Conservation (phyloP, 2,888 invertebrate genomes). For the Lacanobia wlatinum region DNA sequence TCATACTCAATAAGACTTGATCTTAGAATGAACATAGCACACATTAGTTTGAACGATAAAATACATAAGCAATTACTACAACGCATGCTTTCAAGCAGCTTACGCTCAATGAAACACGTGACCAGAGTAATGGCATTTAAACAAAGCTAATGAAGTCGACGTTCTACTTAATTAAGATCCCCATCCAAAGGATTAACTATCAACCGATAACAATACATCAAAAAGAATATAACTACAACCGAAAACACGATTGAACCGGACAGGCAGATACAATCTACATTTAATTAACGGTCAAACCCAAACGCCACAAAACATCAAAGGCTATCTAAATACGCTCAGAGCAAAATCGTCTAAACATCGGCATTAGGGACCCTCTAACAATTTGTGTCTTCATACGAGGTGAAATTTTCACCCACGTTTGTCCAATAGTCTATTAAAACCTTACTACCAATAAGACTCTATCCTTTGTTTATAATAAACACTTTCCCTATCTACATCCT, state of each 20-base stretch:
- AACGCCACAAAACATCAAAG: slow-evolving; percentile 88
- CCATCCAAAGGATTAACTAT: slow-evolving; percentile 53
- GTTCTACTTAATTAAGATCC: slow-evolving; percentile 44
- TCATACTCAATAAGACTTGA: not conserved
- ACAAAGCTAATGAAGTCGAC: slow-evolving; percentile 44
- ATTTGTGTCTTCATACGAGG: slow-evolving; percentile 81
- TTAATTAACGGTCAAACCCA: slow-evolving; percentile 86
- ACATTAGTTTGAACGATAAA: not conserved
- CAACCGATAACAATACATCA: slow-evolving; percentile 70
- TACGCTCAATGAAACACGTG: slow-evolving; percentile 15
- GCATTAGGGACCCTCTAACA: slow-evolving; percentile 77
- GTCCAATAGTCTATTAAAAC: slow-evolving; percentile 82
- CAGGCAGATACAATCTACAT: slow-evolving; percentile 81
- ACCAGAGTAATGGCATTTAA: slow-evolving; percentile 10
- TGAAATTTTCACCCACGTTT: slow-evolving; percentile 80
- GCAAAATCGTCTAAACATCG: slow-evolving; percentile 87
- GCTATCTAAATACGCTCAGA: slow-evolving; percentile 88
- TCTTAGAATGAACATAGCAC: not conserved
- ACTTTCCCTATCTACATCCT: slow-evolving; percentile 82
- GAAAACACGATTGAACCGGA: slow-evolving; percentile 77
- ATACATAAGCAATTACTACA: not conserved
- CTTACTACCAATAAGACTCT: slow-evolving; percentile 88
- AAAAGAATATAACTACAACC: slow-evolving; percentile 76
- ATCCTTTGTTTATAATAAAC: slow-evolving; percentile 91
- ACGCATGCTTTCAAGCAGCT: slow-evolving; percentile 15